phyloP scores from a whole-genome alignment of 2,113 vertebrate species.

The Oncorhynchus clarkii region DNA sequence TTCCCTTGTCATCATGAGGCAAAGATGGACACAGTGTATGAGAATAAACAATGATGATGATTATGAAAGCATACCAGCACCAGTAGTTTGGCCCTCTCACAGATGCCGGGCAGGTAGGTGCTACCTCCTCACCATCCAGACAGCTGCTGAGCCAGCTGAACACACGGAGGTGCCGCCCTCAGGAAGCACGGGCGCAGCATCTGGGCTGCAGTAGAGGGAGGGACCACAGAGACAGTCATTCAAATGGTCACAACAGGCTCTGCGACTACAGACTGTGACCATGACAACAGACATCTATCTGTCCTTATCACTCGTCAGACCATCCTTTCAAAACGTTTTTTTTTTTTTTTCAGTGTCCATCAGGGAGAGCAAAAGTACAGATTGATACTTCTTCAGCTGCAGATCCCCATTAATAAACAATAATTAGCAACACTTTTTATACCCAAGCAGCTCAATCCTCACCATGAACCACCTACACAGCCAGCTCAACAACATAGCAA shows the following conservation, averaged over 20 bases:
- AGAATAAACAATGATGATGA: background rate
- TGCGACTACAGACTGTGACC: too few species aligned
- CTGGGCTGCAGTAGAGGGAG: conserved; percentile 71
- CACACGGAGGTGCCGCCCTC: conserved; percentile 85
- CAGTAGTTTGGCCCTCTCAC: conserved; percentile 88
- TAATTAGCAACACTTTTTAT: background rate
- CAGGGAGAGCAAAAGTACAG: conserved; percentile 58
- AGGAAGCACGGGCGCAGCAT: conserved; percentile 87
- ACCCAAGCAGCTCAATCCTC: background rate
- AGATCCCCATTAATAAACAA: background rate
- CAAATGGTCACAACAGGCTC: conserved; percentile 8
- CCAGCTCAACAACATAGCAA: too few species aligned
- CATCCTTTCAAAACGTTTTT: background rate
- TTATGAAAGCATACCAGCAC: conserved; percentile 79
- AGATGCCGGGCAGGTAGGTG: conserved; percentile 85
- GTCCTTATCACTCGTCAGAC: background rate
- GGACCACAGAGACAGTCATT: background rate
- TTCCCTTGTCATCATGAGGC: too few species aligned
- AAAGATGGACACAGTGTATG: too few species aligned
- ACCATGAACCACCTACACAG: too few species aligned
- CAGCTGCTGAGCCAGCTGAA: conserved; percentile 92
- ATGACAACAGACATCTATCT: background rate
- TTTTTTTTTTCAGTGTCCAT: too few species aligned
- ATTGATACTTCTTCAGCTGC: conserved; percentile 59
- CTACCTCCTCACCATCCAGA: conserved; percentile 78